A percentile compares a stretch with the other conserved stretches of the same genome.
Evolutionary conservation across 2,797 vertebrate genomes (phyloP).

Genomic region (Pteropus rufus): DNA sequence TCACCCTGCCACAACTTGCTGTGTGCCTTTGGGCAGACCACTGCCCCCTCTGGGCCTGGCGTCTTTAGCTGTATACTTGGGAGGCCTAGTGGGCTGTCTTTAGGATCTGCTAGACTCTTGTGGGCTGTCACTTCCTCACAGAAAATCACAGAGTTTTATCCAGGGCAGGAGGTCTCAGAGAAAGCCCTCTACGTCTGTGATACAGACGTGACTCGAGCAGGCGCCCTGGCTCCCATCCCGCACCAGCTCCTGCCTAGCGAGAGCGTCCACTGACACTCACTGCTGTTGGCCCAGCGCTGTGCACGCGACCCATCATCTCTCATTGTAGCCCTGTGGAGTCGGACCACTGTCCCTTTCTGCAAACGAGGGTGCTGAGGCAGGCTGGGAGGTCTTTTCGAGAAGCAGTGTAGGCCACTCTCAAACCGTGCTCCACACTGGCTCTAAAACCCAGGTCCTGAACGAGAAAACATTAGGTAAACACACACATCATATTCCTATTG

Average conservation of each 20-base stretch:
- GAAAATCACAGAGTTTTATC: background rate
- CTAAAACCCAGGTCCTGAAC: background rate
- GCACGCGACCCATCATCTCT: background rate
- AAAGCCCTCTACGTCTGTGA: background rate
- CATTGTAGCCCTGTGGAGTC: fast-evolving
- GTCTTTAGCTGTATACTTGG: background rate
- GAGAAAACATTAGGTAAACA: background rate
- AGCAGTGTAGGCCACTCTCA: background rate
- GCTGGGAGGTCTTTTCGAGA: no score
- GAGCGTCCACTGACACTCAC: fast-evolving
- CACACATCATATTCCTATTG: fast-evolving
- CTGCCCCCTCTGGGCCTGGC: background rate
- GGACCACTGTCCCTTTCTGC: background rate
- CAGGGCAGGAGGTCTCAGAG: background rate
- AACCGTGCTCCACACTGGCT: background rate
- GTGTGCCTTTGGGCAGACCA: background rate
- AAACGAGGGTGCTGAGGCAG: background rate
- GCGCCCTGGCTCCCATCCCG: background rate
- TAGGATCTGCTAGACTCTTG: background rate
- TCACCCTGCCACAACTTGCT: background rate
- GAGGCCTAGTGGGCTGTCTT: no score
- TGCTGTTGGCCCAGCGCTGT: background rate
- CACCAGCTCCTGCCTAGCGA: background rate
- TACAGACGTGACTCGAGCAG: background rate
- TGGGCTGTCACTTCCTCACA: background rate